A percentile compares a stretch with the other conserved stretches of the same genome.
phyloP scores from a whole-genome alignment of 2,113 vertebrate genomes.

The Sturnira hondurensis region DNA sequence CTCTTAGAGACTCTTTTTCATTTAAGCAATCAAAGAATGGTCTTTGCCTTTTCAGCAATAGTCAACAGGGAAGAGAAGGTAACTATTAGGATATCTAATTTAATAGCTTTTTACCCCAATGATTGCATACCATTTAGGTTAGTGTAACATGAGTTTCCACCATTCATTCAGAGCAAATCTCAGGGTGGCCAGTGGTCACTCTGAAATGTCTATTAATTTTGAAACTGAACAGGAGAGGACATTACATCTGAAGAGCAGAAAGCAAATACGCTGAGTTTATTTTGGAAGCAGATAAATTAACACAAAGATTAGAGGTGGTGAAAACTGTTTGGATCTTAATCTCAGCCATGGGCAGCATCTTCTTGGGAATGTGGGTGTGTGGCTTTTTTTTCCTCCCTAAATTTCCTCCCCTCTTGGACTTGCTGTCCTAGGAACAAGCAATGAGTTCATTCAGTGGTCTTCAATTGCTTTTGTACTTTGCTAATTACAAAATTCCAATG shows the following conservation, averaged over 20 bases:
- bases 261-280: not conserved
- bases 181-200: not conserved
- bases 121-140: not conserved
- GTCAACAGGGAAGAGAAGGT: not conserved
- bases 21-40: not conserved
- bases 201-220: constrained; percentile 36
- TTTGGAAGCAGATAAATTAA: constrained; percentile 12
- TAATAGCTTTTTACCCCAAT: not conserved
- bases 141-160: not conserved
- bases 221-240: not conserved
- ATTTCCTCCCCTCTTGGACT: constrained; percentile 21
- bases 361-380: not conserved
- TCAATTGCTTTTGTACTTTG: constrained; percentile 67
- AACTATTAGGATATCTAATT: not conserved
- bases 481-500: constrained; percentile 74
- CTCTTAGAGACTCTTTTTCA: not conserved
- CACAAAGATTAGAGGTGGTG: constrained; percentile 7
- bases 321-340: not conserved
- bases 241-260: not conserved
- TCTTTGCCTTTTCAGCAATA: not conserved
- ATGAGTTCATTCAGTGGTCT: constrained; percentile 56
- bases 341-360: constrained; percentile 22
- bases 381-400: not conserved
- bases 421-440: constrained; percentile 44
- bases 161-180: constrained; percentile 15